phyloP scores from a whole-genome alignment of 2,113 vertebrate genomes.

The Bufo gargarizans region DNA sequence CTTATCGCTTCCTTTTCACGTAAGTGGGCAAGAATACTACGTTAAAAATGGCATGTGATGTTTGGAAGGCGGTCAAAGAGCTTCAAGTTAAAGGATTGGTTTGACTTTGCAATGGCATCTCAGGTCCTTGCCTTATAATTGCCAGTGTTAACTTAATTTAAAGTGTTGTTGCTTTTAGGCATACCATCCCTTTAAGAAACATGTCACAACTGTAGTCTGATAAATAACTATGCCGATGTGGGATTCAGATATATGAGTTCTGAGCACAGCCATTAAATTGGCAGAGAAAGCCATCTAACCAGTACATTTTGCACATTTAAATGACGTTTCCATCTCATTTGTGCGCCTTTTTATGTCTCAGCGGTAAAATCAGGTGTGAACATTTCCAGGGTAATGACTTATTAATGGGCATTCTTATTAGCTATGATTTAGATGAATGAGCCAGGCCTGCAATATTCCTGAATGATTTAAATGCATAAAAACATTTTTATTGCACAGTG shows the following conservation, averaged over 20 bases:
- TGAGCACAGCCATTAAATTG: background rate
- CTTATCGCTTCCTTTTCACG: too few relatives aligned
- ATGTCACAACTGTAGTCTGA: background rate
- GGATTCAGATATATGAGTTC: background rate
- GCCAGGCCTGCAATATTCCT: background rate
- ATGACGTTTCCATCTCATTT: conserved; percentile 21
- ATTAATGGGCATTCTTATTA: conserved; percentile 26
- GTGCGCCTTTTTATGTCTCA: background rate
- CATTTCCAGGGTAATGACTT: conserved; percentile 10
- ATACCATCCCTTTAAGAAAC: background rate
- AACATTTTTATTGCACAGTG: background rate
- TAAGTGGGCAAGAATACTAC: too few relatives aligned
- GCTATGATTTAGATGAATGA: conserved; percentile 38
- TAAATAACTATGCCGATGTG: background rate
- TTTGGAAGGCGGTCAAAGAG: too few relatives aligned
- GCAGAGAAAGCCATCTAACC: background rate
- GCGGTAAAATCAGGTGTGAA: conserved; percentile 13
- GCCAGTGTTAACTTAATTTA: background rate
- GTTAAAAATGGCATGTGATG: too few relatives aligned
- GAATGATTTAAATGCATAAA: background rate
- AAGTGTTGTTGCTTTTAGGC: background rate
- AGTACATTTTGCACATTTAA: conserved; percentile 8
- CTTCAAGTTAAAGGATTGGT: too few relatives aligned
- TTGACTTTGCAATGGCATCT: too few relatives aligned
- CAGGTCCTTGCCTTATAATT: too few relatives aligned